Conservation (phyloP, 2,797 vertebrate species). For the Danio kyathit region DNA sequence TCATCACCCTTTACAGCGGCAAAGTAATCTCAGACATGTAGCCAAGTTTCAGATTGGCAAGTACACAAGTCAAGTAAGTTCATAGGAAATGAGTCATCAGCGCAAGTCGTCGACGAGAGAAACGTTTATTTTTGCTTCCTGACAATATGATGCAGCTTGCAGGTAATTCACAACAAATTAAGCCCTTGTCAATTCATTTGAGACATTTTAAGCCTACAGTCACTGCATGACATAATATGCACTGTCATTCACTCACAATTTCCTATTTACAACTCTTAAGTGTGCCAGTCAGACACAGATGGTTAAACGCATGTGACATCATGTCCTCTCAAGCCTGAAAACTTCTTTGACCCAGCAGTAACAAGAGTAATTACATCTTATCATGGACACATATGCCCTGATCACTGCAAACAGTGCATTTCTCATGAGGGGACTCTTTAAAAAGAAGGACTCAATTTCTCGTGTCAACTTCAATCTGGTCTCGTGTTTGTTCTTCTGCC, state of each 20-base stretch:
- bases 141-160: constrained; percentile 51
- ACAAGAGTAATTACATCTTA: constrained; percentile 21
- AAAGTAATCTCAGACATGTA: constrained; percentile 26
- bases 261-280: constrained; percentile 46
- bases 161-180: constrained; percentile 61
- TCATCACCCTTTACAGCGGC: constrained; percentile 7
- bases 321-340: constrained; percentile 32
- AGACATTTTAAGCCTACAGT: constrained; percentile 48
- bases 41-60: constrained; percentile 30
- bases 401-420: constrained; percentile 1
- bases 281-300: constrained; percentile 43
- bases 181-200: constrained; percentile 48
- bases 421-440: not conserved
- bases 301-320: constrained; percentile 45
- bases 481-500: not conserved
- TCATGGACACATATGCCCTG: constrained; percentile 4
- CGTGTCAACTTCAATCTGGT: constrained; percentile 5
- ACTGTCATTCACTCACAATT: constrained; percentile 54
- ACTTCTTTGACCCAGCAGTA: constrained; percentile 39
- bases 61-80: constrained; percentile 45
- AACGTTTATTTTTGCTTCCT: constrained; percentile 51
- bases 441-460: not conserved
- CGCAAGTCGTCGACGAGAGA: not conserved
- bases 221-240: constrained; percentile 56
- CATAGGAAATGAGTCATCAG: constrained; percentile 48